Evolutionary conservation across 2,797 vertebrate species (phyloP).

Genomic region (Protonibea diacanthus): DNA sequence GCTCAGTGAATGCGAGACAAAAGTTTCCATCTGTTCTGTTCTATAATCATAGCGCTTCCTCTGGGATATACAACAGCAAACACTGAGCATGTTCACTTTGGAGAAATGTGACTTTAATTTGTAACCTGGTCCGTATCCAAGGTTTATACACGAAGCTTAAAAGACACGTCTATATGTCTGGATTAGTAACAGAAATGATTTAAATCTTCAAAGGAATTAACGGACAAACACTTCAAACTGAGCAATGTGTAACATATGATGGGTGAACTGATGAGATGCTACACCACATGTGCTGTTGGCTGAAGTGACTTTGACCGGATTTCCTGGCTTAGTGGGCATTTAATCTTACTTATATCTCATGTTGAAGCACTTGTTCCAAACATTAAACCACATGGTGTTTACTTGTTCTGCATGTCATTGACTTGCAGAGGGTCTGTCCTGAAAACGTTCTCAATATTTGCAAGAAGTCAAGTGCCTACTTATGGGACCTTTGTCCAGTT

Average conservation of each 20-base stretch:
- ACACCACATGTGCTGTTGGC: neutral
- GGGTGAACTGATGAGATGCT: neutral
- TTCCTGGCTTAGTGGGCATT: slow-evolving; percentile 14
- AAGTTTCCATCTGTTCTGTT: slow-evolving; percentile 59
- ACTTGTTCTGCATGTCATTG: neutral
- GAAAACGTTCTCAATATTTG: neutral
- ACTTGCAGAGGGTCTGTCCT: neutral
- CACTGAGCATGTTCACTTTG: slow-evolving; percentile 16
- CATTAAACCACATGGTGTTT: neutral
- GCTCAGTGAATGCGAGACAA: slow-evolving; percentile 34
- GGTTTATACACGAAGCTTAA: slow-evolving; percentile 16
- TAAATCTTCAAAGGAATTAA: slow-evolving; percentile 30
- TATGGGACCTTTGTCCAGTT: neutral
- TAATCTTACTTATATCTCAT: slow-evolving; percentile 14
- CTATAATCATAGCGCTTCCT: slow-evolving; percentile 41
- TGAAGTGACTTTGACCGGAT: slow-evolving; percentile 10
- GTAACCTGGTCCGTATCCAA: slow-evolving; percentile 44
- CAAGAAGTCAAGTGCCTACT: neutral
- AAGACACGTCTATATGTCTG: slow-evolving; percentile 37
- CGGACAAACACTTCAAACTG: slow-evolving; percentile 13
- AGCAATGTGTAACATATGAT: slow-evolving; percentile 12
- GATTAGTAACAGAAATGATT: slow-evolving; percentile 39
- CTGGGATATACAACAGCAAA: slow-evolving; percentile 53
- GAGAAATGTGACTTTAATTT: slow-evolving; percentile 47
- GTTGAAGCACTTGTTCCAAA: slow-evolving; percentile 21